These are phyloP conservation scores for Elaphurus davidianus DNA, from an alignment of 2,113 vertebrate genomes.

Conservation along the genomic window DNA sequence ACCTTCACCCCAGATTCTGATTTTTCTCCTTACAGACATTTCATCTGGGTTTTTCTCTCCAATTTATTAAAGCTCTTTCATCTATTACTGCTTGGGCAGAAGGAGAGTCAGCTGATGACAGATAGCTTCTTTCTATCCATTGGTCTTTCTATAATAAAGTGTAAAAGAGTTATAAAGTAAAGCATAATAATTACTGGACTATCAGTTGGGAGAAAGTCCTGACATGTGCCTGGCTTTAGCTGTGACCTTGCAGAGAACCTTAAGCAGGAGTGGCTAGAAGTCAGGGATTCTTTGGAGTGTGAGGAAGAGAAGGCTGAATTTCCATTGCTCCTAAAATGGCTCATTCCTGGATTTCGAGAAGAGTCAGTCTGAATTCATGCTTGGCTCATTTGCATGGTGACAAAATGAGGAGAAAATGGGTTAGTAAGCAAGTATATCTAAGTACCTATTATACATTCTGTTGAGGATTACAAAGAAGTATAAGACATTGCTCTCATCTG, in stretches of 20 bases:
- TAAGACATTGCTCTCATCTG: not conserved
- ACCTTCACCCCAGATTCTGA: not conserved
- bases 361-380: not conserved
- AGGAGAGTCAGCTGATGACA: not conserved
- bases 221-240: not conserved
- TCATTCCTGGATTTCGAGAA: not conserved
- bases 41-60: not conserved
- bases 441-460: not conserved
- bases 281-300: not conserved
- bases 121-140: not conserved
- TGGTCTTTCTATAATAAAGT: constrained; percentile 39
- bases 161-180: constrained; percentile 39
- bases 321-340: not conserved
- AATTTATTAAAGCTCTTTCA: not conserved
- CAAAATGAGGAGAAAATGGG: not conserved
- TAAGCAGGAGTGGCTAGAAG: not conserved
- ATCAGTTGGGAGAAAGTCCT: not conserved
- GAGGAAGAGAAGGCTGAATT: not conserved
- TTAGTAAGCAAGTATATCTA: not conserved
- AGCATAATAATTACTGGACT: not conserved
- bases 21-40: not conserved
- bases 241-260: not conserved
- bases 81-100: not conserved
- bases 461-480: not conserved
- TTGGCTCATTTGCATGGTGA: not conserved